Percentiles rank a stretch among this genome's conserved stretches.
phyloP scores from a whole-genome alignment of 92 coral and sea anemone species.

The Umimayanthus kanabou region DNA sequence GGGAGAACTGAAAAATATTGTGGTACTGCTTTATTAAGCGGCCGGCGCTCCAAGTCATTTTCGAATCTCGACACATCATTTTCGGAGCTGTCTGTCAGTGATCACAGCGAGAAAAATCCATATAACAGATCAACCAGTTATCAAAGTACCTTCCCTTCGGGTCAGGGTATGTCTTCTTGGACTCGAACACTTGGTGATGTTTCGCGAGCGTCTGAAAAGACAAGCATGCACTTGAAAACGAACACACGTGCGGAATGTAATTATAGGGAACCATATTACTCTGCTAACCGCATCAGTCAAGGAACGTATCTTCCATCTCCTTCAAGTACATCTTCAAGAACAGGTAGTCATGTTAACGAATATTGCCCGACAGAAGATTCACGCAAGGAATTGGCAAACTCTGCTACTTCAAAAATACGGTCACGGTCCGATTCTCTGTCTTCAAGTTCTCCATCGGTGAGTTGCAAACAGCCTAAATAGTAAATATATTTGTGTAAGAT shows the following conservation, averaged over 20 bases:
- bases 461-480: not conserved
- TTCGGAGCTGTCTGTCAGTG: conserved; percentile 30
- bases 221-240: conserved; percentile 5
- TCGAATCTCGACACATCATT: conserved; percentile 1
- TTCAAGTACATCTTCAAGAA: conserved; percentile 28
- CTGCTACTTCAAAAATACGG: not conserved
- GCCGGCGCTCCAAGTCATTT: conserved; percentile 37
- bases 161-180: conserved; percentile 19
- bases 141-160: conserved; percentile 3
- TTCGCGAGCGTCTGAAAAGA: conserved; percentile 21
- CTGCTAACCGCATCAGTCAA: conserved; percentile 19
- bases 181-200: conserved; percentile 33
- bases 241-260: conserved; percentile 6
- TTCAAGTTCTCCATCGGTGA: conserved; percentile 10
- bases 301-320: not conserved
- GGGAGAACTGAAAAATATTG: not conserved
- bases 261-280: not conserved
- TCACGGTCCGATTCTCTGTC: conserved; percentile 12
- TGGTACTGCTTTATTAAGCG: conserved; percentile 1
- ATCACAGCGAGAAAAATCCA: conserved; percentile 2
- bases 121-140: not conserved
- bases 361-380: not conserved
- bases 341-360: not conserved
- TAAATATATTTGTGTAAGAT: not conserved
- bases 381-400: not conserved